Base-by-base conservation (phyloP, 30 jellyfish, hydroid and myxozoan genomes). In the Hydractinia symbiolongicarpus region DNA sequence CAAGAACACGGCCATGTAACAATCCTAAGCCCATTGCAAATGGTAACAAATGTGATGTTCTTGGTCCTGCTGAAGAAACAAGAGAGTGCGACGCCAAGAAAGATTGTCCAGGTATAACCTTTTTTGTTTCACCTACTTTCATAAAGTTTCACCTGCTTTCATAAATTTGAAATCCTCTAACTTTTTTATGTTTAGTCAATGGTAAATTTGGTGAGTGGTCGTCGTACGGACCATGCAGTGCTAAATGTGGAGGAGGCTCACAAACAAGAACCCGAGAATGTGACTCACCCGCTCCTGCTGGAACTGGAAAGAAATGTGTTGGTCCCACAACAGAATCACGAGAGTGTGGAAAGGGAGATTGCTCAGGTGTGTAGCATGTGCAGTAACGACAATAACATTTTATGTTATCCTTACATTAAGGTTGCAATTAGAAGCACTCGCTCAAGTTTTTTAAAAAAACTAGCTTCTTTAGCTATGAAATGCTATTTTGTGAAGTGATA, bases 21-120 rank as follows among this genome's bases (percentile, higher is more conserved):
- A 77, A 61, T 56, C 86, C 86, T 9, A 66, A 53, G 54, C 78
- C 78, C 6, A 3, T 55, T 5, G 79, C 58, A 54, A 61, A 61
- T 61, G 86, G 86, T 49, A 40, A 77, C 61, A 40, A 40, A 53
- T 71, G 81, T 71, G 81, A 21, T 17, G 70, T 5, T 11, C 61
- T 71, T 51, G 83, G 83, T 5, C 83, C 83, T 5, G 66, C 69
- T 30, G 66, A 44, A 49, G 83, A 74, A 74, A 74, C 83, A 50
- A 74, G 61, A 9, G 70, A 50, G 13, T 74, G 83, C 16, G 50
- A 72, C n/a, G 81, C 50, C 49, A 53, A 49, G n/a, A 30, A 30
- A 7, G 67, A 7, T 7, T 64, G 74, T 64, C 74, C 74, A 64
- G 74, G 74, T 64, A 51, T 6, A 0, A 64, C 4, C 3, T 58